Base-by-base conservation (phyloP, 2,888 invertebrate species). In the Bombyx huttoni region DNA sequence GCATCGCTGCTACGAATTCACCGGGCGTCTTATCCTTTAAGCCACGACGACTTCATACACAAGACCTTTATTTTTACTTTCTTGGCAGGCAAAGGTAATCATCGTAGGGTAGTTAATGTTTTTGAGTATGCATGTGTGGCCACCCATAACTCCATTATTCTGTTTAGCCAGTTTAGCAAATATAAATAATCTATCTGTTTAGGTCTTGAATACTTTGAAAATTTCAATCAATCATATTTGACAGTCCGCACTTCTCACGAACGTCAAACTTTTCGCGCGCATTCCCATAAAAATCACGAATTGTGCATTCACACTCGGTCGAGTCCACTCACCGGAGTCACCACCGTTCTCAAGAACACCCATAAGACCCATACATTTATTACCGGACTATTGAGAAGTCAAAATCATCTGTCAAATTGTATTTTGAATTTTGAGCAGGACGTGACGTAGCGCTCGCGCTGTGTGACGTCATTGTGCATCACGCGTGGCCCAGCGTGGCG, bases 281-380 rank as follows among this genome's bases (percentile, higher is more conserved):
- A 13, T 48, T 85, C 84, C 81, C 84, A 85, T 77, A 78, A 40
- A 71, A 62, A 65, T 63, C 57, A 60, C 65, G 65, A 84, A 86
- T 85, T 85, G 86, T 77, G 77, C 81, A 78, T 85, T 86, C 85
- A 86, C 81, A 81, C 81, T 70, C 70, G 61, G 71, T 49, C 73
- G 74, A 59, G 56, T 68, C 70, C 73, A 68, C 63, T 72, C 76
- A 77, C 24, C 5, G 24, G 24, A 64, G 65, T 57, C 58, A 60
- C 60, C 63, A 62, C 58, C 56, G 52, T 61, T 63, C 65, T 62
- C 59, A 62, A 64, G 59, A 60, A 51, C 53, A 12, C 51, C 52
- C 47, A 48, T 56, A 56, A 14, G 50, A 50, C 50, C n/a, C 45
- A 45, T 40, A 40, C 9, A 40, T 12, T 40, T 40, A 40, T 40